Percentiles rank a stretch among this genome's conserved stretches.
Evolutionary conservation across 2,113 vertebrate species (phyloP).

Genomic region (Nycticorax nycticorax): DNA sequence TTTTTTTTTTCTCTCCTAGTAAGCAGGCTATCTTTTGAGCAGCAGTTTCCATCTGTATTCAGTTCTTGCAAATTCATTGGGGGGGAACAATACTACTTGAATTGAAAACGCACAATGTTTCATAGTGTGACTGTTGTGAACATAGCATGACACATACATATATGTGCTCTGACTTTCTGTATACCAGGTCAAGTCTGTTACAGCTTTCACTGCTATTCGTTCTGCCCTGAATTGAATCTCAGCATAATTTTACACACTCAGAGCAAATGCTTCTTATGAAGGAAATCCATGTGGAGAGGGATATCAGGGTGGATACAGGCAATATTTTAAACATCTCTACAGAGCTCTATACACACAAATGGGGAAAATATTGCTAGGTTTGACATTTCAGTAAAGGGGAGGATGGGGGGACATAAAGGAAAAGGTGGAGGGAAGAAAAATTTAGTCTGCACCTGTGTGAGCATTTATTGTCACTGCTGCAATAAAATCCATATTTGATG

Average conservation of each 20-base stretch:
- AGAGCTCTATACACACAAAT: neutral
- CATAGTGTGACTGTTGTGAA: neutral
- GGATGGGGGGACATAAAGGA: neutral
- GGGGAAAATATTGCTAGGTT: conserved; percentile 22
- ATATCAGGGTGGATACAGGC: neutral
- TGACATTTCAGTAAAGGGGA: neutral
- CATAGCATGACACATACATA: neutral
- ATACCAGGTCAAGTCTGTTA: neutral
- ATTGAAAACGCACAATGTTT: neutral
- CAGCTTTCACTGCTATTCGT: neutral
- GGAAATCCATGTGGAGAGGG: neutral
- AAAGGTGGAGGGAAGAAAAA: conserved; percentile 18
- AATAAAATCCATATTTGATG: conserved; percentile 83
- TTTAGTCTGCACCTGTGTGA: conserved; percentile 48
- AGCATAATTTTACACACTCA: neutral
- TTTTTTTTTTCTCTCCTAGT: neutral
- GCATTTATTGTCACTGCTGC: conserved; percentile 76
- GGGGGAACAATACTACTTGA: neutral
- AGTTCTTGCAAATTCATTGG: neutral
- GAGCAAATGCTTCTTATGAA: neutral
- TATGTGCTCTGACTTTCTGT: neutral
- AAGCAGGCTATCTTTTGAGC: neutral
- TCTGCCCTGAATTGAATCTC: no score
- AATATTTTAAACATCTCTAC: neutral
- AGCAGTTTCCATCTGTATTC: neutral